Base-by-base conservation (phyloP, 2,113 vertebrate genomes). In the Python bivittatus region DNA sequence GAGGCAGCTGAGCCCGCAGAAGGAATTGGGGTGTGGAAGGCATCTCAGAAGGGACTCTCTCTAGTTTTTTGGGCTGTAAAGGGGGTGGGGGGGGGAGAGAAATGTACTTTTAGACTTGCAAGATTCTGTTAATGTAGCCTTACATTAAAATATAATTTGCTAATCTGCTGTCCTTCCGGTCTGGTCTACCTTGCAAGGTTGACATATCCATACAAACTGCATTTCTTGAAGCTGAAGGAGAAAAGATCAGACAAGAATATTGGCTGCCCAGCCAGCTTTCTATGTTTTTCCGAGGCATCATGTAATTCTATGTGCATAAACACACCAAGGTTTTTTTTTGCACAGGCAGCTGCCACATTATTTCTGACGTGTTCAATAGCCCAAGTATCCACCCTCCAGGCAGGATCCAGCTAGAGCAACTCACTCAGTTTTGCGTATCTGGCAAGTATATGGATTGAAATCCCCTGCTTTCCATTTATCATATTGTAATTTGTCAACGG, bases 381-480 rank as follows among this genome's bases (percentile, higher is more conserved):
- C 58, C 85, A 27, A 89, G 42, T 64, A 83, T 93, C 93, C 95
- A 95, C 6, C 7, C 27, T 95, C 94, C 85, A 93, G 33, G 42
- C 86, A 84, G 27, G 52, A 52, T 48, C 52, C 92, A 57, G 88
- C 93, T 93, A 92, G 42, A 93, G 90, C 42, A 0, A 0, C 61
- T 86, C 20, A n/a, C 38, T 90, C 1, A 91, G 89, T 92, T 95
- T 95, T 93, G 91, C 83, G 33, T 88, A 3, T 91, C 91, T 95
- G 92, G 61, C 91, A 96, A 95, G 27, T 92, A 22, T 61, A 84
- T 25, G 83, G 42, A 94, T 95, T 95, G 85, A 96, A 95, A 95
- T 86, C 54, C 91, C 88, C 23, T n/a, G 22, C 20, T 95, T 96
- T 95, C 90, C 68, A 96, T 96, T 94, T 93, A 91, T 96, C 95